Conservation (phyloP, 2,113 vertebrate genomes). For the Ariopsis seemanni region DNA sequence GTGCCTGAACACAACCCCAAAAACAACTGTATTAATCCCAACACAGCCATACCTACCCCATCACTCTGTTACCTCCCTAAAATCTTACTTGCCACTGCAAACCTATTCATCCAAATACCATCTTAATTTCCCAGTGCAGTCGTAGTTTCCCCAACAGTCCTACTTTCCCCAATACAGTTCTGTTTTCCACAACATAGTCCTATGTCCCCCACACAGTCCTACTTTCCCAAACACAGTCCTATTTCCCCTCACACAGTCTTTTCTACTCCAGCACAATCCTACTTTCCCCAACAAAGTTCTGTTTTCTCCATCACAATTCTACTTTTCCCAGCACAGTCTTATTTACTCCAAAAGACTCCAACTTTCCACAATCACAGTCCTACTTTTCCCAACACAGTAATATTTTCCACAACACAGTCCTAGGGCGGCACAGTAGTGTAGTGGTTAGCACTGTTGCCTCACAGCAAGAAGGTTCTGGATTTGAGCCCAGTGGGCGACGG, state of each 20-base stretch:
- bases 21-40: background rate
- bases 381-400: background rate
- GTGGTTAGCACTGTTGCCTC: no score
- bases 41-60: background rate
- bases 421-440: no score
- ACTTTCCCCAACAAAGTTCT: background rate
- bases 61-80: background rate
- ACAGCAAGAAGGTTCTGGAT: no score
- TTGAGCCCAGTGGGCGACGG: no score
- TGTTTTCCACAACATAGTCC: background rate
- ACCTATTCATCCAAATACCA: background rate
- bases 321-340: background rate
- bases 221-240: background rate
- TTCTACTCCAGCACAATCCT: background rate
- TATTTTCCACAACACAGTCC: background rate
- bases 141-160: background rate
- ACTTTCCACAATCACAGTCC: background rate
- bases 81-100: background rate
- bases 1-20: background rate
- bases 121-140: no score
- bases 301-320: background rate
- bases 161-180: background rate
- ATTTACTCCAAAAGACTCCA: no score
- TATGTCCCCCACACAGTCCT: background rate
- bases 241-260: fast-evolving